A percentile compares a stretch with the other conserved stretches of the same genome.
phyloP scores from a whole-genome alignment of 1,140 invertebrate genomes.

The Pseudobourletiella spinata region DNA sequence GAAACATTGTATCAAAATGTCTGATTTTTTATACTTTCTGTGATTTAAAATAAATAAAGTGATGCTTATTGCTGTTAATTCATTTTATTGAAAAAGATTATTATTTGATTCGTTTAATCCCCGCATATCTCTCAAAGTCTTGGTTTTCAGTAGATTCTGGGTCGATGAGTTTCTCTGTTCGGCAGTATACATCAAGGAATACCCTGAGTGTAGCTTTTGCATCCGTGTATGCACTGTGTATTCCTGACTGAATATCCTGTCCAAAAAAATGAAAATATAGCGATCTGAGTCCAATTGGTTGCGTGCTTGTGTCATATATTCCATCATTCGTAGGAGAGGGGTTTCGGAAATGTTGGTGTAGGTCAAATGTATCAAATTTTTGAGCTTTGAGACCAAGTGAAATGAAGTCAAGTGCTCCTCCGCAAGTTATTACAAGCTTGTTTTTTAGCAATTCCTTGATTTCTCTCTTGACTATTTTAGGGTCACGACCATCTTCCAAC shows the following conservation, averaged over 20 bases:
- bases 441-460: not conserved
- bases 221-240: not conserved
- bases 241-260: not conserved
- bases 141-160: not conserved
- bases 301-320: not conserved
- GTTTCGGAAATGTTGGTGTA: not conserved
- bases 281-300: not conserved
- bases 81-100: not conserved
- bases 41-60: not conserved
- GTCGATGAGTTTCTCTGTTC: not conserved
- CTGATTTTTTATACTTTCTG: not conserved
- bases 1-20: not conserved
- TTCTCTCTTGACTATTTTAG: not conserved
- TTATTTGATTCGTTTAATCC: not conserved
- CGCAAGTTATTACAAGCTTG: not conserved
- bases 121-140: not conserved
- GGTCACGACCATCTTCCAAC: not conserved
- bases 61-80: not conserved
- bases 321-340: not conserved
- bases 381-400: not conserved
- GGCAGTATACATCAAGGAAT: not conserved
- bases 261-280: not conserved
- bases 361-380: not conserved
- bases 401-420: not conserved
- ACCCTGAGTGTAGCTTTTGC: not conserved